phyloP scores from a whole-genome alignment of 2,113 vertebrate genomes.

The Aleadryas rufinucha region DNA sequence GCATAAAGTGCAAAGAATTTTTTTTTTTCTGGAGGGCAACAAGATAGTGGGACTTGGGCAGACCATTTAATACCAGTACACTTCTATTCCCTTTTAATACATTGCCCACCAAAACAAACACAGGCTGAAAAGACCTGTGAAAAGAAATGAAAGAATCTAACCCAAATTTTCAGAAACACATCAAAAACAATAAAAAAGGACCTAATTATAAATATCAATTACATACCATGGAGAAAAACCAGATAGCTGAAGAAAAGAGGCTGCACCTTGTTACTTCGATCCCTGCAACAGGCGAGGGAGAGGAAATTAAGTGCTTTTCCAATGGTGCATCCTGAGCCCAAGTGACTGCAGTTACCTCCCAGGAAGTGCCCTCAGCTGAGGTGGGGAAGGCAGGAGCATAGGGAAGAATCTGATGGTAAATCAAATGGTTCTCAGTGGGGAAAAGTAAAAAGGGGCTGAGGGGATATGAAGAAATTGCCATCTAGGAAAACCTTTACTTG shows the following conservation, averaged over 20 bases:
- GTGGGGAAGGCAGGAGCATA: background rate
- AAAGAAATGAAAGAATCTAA: background rate
- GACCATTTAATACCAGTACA: background rate
- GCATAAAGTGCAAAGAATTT: background rate
- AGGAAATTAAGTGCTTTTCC: background rate
- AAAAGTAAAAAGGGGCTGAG: background rate
- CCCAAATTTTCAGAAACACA: background rate
- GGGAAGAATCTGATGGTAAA: background rate
- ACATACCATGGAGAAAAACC: background rate
- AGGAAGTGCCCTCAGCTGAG: background rate
- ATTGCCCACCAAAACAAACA: background rate
- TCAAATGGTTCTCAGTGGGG: background rate
- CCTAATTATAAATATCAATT: background rate
- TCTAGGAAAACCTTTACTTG: background rate
- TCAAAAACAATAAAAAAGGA: background rate
- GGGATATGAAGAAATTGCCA: background rate
- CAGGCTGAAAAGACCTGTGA: background rate
- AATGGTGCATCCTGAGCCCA: background rate
- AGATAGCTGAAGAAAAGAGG: background rate
- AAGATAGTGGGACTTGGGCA: background rate
- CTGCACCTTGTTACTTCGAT: accelerated
- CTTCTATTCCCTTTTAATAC: background rate
- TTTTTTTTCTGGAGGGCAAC: background rate
- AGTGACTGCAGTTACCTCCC: background rate
- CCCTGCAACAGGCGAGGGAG: accelerated